A percentile compares a stretch with the other conserved stretches of the same genome.
phyloP scores from a whole-genome alignment of 2,113 vertebrate species.

The Mystacornis crossleyi region DNA sequence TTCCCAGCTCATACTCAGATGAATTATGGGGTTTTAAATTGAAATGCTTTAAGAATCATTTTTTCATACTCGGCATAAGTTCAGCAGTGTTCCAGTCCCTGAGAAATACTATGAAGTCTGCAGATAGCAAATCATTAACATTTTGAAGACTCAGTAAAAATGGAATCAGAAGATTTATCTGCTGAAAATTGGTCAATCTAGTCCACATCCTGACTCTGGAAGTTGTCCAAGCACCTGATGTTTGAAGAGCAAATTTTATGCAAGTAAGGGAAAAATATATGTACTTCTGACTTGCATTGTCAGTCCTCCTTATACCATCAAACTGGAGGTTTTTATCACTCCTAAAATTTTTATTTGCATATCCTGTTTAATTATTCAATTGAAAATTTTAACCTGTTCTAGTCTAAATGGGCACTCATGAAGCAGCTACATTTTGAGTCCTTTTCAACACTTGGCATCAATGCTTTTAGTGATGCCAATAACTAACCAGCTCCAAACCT shows the following conservation, averaged over 20 bases:
- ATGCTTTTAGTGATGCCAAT: neutral
- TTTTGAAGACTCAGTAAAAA: constrained; percentile 54
- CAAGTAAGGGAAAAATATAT: neutral
- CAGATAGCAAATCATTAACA: constrained; percentile 45
- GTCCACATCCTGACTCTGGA: constrained; percentile 32
- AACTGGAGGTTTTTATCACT: neutral
- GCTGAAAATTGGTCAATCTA: constrained; percentile 30
- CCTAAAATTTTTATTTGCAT: neutral
- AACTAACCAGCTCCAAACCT: neutral
- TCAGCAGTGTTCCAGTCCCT: constrained; percentile 16
- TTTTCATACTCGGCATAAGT: neutral
- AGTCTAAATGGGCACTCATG: neutral
- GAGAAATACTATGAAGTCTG: neutral
- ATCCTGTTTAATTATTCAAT: neutral
- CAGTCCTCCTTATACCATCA: neutral
- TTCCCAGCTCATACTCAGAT: neutral
- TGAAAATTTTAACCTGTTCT: neutral
- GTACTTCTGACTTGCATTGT: neutral
- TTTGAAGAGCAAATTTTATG: constrained; percentile 40
- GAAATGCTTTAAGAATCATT: constrained; percentile 13
- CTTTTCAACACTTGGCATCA: neutral
- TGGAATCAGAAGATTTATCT: constrained; percentile 23
- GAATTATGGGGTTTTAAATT: neutral
- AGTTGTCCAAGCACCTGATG: constrained; percentile 37
- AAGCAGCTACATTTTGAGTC: neutral